Percentiles rank a stretch among this genome's conserved stretches.
Conservation (phyloP, 2,113 vertebrate species). For the Sapajus apella region DNA sequence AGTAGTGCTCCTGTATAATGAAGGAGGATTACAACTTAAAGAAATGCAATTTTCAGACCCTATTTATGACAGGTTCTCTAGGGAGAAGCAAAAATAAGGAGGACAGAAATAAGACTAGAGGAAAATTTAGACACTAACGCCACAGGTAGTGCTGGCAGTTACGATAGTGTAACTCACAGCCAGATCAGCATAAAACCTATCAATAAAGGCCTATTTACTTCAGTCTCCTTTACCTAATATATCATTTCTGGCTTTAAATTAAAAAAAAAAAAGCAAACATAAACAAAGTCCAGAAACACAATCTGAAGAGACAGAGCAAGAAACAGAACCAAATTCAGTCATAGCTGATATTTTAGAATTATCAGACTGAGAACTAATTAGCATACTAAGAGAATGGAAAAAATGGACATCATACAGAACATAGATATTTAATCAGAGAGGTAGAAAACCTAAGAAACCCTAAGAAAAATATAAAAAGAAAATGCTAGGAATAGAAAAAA, state of each 20-base stretch:
- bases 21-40: not conserved
- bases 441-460: not conserved
- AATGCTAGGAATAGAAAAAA: not conserved
- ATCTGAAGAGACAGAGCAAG: not conserved
- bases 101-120: not conserved
- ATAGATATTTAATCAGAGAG: not conserved
- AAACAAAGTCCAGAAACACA: not conserved
- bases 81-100: not conserved
- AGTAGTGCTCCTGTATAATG: not conserved
- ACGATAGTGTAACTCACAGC: not conserved
- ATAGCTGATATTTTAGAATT: not conserved
- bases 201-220: not conserved
- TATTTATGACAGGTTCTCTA: not conserved
- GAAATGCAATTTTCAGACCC: not conserved
- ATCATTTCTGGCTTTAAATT: not conserved
- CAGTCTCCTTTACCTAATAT: not conserved
- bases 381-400: not conserved
- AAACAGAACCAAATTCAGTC: not conserved
- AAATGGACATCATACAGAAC: not conserved
- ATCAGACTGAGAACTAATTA: not conserved
- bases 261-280: not conserved
- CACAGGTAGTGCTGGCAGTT: not conserved
- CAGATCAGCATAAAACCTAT: not conserved
- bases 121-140: not conserved
- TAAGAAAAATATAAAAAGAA: not conserved